Evolutionary conservation across 2,113 vertebrate species (phyloP).

Genomic region (Mohoua ochrocephala): DNA sequence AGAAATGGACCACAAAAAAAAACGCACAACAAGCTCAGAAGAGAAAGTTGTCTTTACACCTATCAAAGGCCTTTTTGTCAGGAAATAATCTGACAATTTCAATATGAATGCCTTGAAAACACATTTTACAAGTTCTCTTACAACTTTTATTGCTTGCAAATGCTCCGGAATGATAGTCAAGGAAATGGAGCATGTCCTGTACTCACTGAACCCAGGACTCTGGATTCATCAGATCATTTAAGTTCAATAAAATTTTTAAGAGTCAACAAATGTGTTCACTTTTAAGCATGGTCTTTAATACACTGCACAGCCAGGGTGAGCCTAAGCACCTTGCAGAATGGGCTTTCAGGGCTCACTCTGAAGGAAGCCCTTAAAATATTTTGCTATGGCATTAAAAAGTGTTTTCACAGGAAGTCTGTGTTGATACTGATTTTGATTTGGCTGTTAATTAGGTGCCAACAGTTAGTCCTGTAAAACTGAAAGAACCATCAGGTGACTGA

Average conservation of each 20-base stretch:
- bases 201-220: background rate
- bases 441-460: background rate
- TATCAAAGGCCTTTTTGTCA: background rate
- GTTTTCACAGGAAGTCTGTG: background rate
- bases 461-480: background rate
- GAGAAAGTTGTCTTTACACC: background rate
- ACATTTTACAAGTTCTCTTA: background rate
- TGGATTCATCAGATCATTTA: background rate
- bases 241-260: background rate
- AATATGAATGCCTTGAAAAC: background rate
- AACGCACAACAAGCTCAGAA: background rate
- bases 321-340: background rate
- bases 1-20: background rate
- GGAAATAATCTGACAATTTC: background rate
- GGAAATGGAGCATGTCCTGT: background rate
- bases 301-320: background rate
- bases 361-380: background rate
- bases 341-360: background rate
- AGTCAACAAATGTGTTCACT: background rate
- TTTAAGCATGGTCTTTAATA: background rate
- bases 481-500: background rate
- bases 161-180: background rate
- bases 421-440: background rate
- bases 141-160: background rate
- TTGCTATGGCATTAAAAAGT: background rate